Base-by-base conservation (phyloP, 2,888 invertebrate genomes). In the Andricus quercusramuli region DNA sequence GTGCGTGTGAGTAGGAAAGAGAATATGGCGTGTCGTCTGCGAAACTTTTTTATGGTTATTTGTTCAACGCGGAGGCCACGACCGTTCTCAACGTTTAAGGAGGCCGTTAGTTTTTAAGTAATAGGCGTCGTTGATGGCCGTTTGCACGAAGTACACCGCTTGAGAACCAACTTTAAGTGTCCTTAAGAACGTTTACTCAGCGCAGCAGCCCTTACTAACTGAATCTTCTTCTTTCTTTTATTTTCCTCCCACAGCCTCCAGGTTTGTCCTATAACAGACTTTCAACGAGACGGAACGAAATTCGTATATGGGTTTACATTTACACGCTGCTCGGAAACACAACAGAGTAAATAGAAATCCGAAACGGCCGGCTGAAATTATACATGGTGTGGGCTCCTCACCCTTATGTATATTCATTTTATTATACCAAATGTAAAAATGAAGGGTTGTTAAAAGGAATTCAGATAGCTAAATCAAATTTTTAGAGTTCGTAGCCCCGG, bases 11-110 rank as follows among this genome's bases (percentile, higher is more conserved):
- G 29, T 76, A 80, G 78, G 78, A 78, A 64, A 56, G 78, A 76
- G 79, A 80, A 82, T 78, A 64, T 80, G 80, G 77, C 80, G 64
- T 79, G 74, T 22, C 44, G 51, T 22, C 74, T 47, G 74, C 41
- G 29, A 47, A 56, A 17, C 15, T 47, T 74, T 82, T 82, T 82
- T 80, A 82, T 32, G 79, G 56, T 77, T 78, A 77, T 68, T 64
- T 66, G 79, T 56, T 78, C 68, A 62, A 68, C 78, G 79, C 44
- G 70, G 51, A 78, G 67, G 25, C 78, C 47, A 56, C 70, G 74
- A 68, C 68, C 37, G 68, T 68, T 68, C 68, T 37, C 68, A 25
- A 22, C 74, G 74, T 56, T 74, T 74, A 74, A 74, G 20, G 20
- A 47, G 22, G 74, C 74, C 25, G 74, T 74, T 51, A 74, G 56